Conservation (phyloP, 2,888 invertebrate species). For the Lithodes maja region DNA sequence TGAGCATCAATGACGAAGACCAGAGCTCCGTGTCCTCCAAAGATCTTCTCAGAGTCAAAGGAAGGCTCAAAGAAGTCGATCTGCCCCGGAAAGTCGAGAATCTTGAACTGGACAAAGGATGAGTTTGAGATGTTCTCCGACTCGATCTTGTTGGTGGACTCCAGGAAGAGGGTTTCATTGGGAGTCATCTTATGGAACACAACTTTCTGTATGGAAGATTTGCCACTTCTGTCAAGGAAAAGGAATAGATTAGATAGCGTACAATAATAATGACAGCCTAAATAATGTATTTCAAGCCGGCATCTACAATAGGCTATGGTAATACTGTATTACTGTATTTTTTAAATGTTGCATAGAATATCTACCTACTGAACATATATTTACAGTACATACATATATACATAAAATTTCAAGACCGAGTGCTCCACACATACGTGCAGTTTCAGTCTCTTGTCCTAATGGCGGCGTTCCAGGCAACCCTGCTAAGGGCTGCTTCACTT, state of each 20-base stretch:
- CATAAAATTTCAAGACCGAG: too few species aligned
- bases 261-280: too few species aligned
- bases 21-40: constrained; percentile 96
- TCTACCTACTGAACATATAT: too few species aligned
- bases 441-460: too few species aligned
- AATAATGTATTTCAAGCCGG: too few species aligned
- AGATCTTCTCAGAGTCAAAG: constrained; percentile 96
- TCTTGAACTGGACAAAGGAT: constrained; percentile 99
- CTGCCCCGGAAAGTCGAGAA: constrained; percentile 99
- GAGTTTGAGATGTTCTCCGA: constrained; percentile 98
- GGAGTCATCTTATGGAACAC: constrained; percentile 99
- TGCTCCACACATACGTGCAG: too few species aligned
- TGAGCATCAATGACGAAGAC: constrained; percentile 99
- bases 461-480: too few species aligned
- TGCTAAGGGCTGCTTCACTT: too few species aligned
- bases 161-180: constrained; percentile 98
- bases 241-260: background rate
- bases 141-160: constrained; percentile 98
- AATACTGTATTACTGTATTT: too few species aligned
- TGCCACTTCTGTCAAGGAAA: constrained; percentile 89
- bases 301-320: too few species aligned
- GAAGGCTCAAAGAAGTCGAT: constrained; percentile 97
- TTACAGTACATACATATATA: too few species aligned
- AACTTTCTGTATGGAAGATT: constrained; percentile 99
- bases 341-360: too few species aligned